Conservation (phyloP, 1,140 invertebrate species). For the Drosophila tristis region DNA sequence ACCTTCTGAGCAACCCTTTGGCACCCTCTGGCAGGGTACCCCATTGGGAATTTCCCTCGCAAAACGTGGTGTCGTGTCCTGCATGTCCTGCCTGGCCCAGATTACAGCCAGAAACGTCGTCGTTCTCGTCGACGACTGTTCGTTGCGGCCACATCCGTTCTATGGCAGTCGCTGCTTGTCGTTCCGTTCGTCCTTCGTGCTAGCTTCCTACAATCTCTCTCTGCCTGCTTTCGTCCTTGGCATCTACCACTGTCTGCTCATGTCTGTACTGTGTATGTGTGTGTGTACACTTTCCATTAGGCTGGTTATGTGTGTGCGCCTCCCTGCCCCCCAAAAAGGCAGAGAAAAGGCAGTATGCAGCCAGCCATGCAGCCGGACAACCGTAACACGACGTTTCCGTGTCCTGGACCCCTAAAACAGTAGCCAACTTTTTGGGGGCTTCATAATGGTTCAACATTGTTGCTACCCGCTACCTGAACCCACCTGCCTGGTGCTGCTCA, state of each 20-base stretch:
- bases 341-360: conserved; percentile 50
- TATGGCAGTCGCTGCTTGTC: conserved; percentile 4
- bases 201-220: background rate
- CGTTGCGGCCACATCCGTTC: conserved; percentile 64
- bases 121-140: conserved; percentile 41
- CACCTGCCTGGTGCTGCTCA: conserved; percentile 1
- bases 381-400: conserved; percentile 79
- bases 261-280: background rate
- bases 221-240: background rate
- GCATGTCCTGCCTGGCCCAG: conserved; percentile 54
- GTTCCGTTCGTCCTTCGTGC: conserved; percentile 19
- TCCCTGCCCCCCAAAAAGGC: background rate
- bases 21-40: background rate
- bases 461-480: conserved; percentile 27
- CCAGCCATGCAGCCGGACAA: conserved; percentile 70
- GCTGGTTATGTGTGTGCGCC: conserved; percentile 9
- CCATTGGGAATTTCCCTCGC: conserved; percentile 6
- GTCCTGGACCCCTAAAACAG: conserved; percentile 45
- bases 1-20: too few species aligned
- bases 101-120: conserved; percentile 62
- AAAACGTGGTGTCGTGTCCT: conserved; percentile 31
- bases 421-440: conserved; percentile 58
- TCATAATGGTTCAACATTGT: conserved; percentile 60
- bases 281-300: conserved; percentile 67
- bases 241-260: background rate